Evolutionary conservation across 2,113 vertebrate species (phyloP), one percentile per base, ranked within the genome.

Genomic region (Himantopus leucocephalus): DNA sequence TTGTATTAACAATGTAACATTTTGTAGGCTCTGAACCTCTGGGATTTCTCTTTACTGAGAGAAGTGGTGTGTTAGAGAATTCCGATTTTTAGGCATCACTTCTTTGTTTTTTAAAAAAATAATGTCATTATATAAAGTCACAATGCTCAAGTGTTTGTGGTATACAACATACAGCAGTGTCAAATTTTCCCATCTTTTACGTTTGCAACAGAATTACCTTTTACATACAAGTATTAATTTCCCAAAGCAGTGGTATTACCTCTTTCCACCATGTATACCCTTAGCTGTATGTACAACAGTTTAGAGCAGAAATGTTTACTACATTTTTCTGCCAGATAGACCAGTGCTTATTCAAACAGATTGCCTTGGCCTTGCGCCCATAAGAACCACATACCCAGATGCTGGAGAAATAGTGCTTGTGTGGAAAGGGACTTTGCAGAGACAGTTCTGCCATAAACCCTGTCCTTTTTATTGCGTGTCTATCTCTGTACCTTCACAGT

Each of bases 331-430:
- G 85, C 74, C 67, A 85, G 53, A 30, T 47, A 73, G 56, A 77
- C 55, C 81, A 58, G 53, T 50, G 71, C 86, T 93, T 60, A 41
- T 94, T 93, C 53, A 88, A 82, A 94, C 80, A 94, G 77, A 95
- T 85, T 93, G 94, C 53, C 45, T 85, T 94, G 85, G 88, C 96
- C 15, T 29, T 24, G 32, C 20, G 85, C 85, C 90, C 50, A 30
- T 34, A 70, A 76, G 90, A 85, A 50, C 41, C 71, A 59, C 20
- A 21, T 85, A 91, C 62, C 14, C 60, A 88, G 85, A 62, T 76
- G 58, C 58, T 73, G 74, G 34, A 79, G 85, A n/a, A 85, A 62
- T 53, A 62, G 41, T 79, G 59, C 59, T 73, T 85, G 78, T 88
- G 85, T 79, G 62, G 78, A 79, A 93, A 39, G 81, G 43, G n/a